Evolutionary conservation across 2,888 invertebrate genomes (phyloP), one percentile per base, ranked within the genome.

Genomic region (Cephus rjabovi): DNA sequence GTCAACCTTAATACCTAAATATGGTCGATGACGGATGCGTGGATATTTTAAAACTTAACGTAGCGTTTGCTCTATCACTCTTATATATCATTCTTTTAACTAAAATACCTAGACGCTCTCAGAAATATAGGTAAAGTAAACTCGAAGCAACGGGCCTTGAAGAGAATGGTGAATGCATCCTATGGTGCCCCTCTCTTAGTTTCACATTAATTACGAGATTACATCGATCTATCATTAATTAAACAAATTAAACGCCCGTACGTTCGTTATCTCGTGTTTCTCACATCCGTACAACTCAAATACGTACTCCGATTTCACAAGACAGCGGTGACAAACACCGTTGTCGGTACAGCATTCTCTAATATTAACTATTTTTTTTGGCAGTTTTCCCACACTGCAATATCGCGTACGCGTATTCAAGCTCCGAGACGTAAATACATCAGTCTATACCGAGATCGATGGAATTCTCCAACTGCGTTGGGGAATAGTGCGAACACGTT

Each of bases 61-160:
- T 77, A 75, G 70, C 75, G 68, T 56, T 78, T 34, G 77, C 37
- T 79, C 34, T 30, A 37, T 76, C 83, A 81, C 75, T 79, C 81
- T 79, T 81, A 79, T 76, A 34, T 76, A 73, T 75, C 69, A 35
- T 79, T 77, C 76, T 75, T 75, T 80, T 76, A 81, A 83, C 79
- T 82, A 83, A 82, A 81, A 34, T 79, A 81, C 69, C 79, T 79
- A 76, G 79, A 78, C 75, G 77, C 70, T 79, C 71, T 79, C 79
- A 81, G 74, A 74, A 23, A 34, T 34, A 23, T 34, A 74, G 74
- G 12, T 74, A 34, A 74, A 76, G 30, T 30, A 73, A 73, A 78
- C 76, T 76, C 76, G 35, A 78, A 73, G 73, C 71, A 73, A 76
- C 75, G 78, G 78, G 78, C 71, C 76, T 78, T 78, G 78, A 77